Percentiles rank a stretch among this genome's conserved stretches.
Conservation (phyloP, 2,888 invertebrate species). For the Pheosia tremula region DNA sequence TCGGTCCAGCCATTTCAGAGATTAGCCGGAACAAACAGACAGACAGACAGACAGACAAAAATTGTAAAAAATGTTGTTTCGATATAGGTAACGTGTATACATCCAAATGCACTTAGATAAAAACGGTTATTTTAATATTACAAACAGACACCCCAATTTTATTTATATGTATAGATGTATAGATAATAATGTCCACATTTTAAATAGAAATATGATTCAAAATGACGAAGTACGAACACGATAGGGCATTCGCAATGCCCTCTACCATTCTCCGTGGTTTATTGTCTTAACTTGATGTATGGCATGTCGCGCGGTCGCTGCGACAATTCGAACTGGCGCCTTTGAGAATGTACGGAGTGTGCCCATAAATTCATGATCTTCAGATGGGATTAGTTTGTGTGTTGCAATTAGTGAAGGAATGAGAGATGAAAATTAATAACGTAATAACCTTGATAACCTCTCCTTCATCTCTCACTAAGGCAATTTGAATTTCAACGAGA, state of each 20-base stretch:
- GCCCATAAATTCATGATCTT: not conserved
- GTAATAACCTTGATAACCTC: too few species aligned
- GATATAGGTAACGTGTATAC: too few species aligned
- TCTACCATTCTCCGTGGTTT: conserved; percentile 34
- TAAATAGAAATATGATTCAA: conserved; percentile 3
- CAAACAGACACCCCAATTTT: too few species aligned
- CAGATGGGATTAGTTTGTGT: not conserved
- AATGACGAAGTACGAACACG: conserved; percentile 2
- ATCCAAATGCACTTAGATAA: too few species aligned
- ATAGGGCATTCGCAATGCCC: conserved; percentile 22
- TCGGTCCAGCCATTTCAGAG: too few species aligned
- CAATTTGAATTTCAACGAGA: too few species aligned
- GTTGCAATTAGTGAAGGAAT: not conserved
- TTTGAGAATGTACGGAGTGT: conserved; percentile 1
- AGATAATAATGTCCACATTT: not conserved
- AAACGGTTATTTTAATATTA: too few species aligned
- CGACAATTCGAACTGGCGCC: conserved; percentile 18
- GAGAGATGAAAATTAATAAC: not conserved
- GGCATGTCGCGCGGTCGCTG: conserved; percentile 30
- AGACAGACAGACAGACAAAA: too few species aligned
- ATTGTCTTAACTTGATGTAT: conserved; percentile 43
- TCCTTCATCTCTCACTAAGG: too few species aligned
- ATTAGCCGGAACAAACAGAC: too few species aligned
- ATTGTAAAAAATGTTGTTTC: too few species aligned
- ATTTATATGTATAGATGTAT: too few species aligned